Evolutionary conservation across 2,888 invertebrate genomes (phyloP), one percentile per base, ranked within the genome.

Genomic region (Antheraea yamamai): DNA sequence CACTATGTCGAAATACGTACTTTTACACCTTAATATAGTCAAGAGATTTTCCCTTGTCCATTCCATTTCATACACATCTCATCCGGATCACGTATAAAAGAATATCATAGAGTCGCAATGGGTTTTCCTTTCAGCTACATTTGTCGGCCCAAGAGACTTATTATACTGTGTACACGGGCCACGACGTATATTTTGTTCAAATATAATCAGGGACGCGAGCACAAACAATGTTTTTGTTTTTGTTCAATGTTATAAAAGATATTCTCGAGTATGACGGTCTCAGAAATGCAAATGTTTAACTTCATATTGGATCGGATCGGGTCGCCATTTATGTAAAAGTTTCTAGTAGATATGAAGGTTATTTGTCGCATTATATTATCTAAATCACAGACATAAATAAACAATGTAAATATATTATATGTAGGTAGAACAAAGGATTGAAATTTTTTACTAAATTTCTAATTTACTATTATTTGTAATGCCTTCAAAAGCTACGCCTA

Each of bases 141-240:
- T 92, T 90, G 89, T 82, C 87, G 88, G 88, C 94, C 92, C 94
- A 79, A 89, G 93, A 93, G 94, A 92, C 94, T 91, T 94, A 93
- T 94, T 94, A 94, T 89, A 87, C 89, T 92, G 90, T 94, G 92
- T 93, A 94, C 92, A 91, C 88, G 89, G 89, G 88, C 89, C 87
- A 87, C 87, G 85, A 86, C 86, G 88, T 92, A 94, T 94, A 94
- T 93, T 90, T 90, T 93, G 92, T 89, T 85, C 94, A 94, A 95
- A 95, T 93, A 94, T 95, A 94, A 94, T 94, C 94, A 93, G 87
- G 91, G 91, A 90, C 87, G 87, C 84, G 87, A 87, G 90, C 89
- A 89, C 92, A 92, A 94, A 92, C 91, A 92, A 88, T 89, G 88
- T 88, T 91, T 88, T 90, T 89, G 89, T 91, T 93, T 93, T 92